Evolutionary conservation across 2,797 vertebrate genomes (phyloP), one percentile per base, ranked within the genome.

Genomic region (Anableps anableps): DNA sequence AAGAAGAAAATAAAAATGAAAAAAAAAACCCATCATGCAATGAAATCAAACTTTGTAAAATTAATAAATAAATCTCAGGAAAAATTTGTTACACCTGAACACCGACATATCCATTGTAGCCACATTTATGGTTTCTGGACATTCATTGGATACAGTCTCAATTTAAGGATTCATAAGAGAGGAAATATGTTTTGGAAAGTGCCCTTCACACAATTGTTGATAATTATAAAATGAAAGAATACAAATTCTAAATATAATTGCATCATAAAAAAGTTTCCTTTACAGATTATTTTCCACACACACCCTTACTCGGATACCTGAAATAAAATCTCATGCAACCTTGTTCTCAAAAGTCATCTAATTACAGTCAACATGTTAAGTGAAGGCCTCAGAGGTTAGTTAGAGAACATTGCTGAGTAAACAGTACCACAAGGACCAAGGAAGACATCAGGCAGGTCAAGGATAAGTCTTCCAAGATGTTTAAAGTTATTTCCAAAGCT

Each of bases 1-100:
- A 93, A 93, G 81, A 83, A 50, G 72, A 89, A 75, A 76, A 89
- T 81, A 75, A 81, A 81, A 66, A 74, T 64, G 66, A 13, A 58
- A 29, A 1, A 21, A 72, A 77, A 79, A 82, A 80, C 14, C 81
- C 55, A 72, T 73, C 21, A 84, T 82, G 60, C n/a, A 88, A 79
- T 90, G 51, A 85, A 83, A 80, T 43, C 48, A 47, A 73, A 66
- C 60, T 66, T 41, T 53, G 29, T 74, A 45, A 8, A 68, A 1
- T 53, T 11, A 53, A 26, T 11, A 41, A n/a, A 68, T 11, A n/a
- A 53, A 64, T 7, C 2, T 48, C 1, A 31, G 47, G 17, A 8
- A 3, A 66, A 38, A 43, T 10, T 19, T n/a, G 50, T 48, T 29
- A 47, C 14, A 19, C 5, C 48, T 79, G 64, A 71, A 29, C 48